Evolutionary conservation across 2,797 vertebrate species (phyloP), one percentile per base, ranked within the genome.

Genomic region (Steatocranus sp.): DNA sequence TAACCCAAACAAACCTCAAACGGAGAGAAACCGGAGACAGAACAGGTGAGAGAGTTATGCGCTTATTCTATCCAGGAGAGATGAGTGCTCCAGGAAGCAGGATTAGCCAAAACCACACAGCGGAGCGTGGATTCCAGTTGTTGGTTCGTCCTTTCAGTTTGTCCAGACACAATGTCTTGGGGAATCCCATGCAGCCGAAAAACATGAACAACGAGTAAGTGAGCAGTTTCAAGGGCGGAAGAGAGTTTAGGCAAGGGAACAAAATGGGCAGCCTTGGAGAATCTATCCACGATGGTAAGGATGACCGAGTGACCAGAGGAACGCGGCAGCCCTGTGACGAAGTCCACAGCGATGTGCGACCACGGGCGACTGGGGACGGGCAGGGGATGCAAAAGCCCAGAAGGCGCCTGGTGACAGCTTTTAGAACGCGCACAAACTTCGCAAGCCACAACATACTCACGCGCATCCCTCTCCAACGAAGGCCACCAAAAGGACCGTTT

Each of bases 281-380:
- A 51, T 0, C 48, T 49, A 50, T 20, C 0, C 48, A 50, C 2
- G 0, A 50, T 20, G 48, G 48, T 50, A 50, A 50, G 48, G 9
- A 50, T 3, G n/a, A 50, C n/a, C 18, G 18, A 11, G 48, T 50
- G 18, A 49, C 48, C 18, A 49, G 1, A 49, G 9, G 48, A 49
- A 49, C 0, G 1, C 1, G 1, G 8, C 32, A 34, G 32, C 32
- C 0, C 32, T 0, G 32, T 32, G 32, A 32, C 32, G 1, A 32
- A 32, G 32, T 34, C 32, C 32, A 34, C 32, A 8, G 8, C 32
- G 7, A 8, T 8, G 32, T 34, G 32, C 10, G 2, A 8, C 50
- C 50, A 53, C 0, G 7, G 0, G 2, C 1, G 50, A 25, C 50
- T 25, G 11, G 20, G 50, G 4, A 53, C 2, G 11, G 0, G 50